These are phyloP conservation scores for Lagria hirta DNA, from an alignment of 2,888 invertebrate species.

Conservation along the genomic window DNA sequence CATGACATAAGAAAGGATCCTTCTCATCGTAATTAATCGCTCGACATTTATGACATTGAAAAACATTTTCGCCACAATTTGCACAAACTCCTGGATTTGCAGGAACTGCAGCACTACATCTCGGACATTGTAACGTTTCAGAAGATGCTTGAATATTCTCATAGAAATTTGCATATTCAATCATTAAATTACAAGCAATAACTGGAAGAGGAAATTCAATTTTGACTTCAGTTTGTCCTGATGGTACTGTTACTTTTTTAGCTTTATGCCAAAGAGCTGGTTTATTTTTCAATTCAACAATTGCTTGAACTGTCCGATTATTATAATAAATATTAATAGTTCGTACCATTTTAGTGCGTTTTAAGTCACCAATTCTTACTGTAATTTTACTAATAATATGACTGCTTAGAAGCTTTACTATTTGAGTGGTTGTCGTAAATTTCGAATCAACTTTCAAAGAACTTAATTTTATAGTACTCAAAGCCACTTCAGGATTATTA, in stretches of 20 bases:
- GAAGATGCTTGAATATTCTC: conserved; percentile 92
- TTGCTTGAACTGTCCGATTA: conserved; percentile 92
- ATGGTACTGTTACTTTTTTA: conserved; percentile 84
- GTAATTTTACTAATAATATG: conserved; percentile 94
- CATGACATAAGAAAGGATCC: conserved; percentile 97
- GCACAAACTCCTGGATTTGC: conserved; percentile 97
- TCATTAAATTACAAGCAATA: conserved; percentile 96
- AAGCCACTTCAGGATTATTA: conserved; percentile 94
- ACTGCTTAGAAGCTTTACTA: conserved; percentile 92
- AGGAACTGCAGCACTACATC: conserved; percentile 95
- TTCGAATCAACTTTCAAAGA: conserved; percentile 95
- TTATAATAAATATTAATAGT: conserved; percentile 96
- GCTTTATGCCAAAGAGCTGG: conserved; percentile 97
- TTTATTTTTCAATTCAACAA: conserved; percentile 95
- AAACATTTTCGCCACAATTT: conserved; percentile 97
- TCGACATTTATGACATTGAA: conserved; percentile 97
- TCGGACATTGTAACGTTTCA: conserved; percentile 92
- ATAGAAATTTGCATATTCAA: conserved; percentile 97
- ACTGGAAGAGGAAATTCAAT: conserved; percentile 97
- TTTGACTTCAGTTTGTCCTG: conserved; percentile 93
- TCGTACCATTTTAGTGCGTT: conserved; percentile 95
- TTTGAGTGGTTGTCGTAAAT: conserved; percentile 97
- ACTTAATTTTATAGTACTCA: conserved; percentile 87
- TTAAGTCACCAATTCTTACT: conserved; percentile 90
- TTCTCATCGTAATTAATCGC: conserved; percentile 99